A percentile compares a stretch with the other conserved stretches of the same genome.
Evolutionary conservation across 1,140 invertebrate species (phyloP).

Genomic region (Monomorium pharaonis): DNA sequence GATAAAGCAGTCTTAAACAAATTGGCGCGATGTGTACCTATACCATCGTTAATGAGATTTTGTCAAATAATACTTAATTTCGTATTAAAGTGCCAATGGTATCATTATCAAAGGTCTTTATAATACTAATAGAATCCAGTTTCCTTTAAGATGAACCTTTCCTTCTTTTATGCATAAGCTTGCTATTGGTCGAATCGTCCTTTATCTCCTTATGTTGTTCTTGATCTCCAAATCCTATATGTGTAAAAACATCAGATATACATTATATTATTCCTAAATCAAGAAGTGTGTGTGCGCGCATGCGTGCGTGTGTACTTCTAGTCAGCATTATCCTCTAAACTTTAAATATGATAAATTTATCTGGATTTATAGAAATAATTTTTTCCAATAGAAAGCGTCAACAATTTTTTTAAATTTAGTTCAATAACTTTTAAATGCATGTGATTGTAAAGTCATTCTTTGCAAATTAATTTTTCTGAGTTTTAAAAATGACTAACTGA

Average conservation of each 20-base stretch:
- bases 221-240: slow-evolving; percentile 48
- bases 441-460: background rate
- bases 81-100: slow-evolving; percentile 50
- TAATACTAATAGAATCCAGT: slow-evolving; percentile 8
- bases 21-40: slow-evolving; percentile 67
- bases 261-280: background rate
- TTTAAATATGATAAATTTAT: background rate
- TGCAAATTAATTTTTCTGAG: background rate
- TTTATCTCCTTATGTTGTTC: slow-evolving; percentile 51
- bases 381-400: background rate
- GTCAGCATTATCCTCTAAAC: background rate
- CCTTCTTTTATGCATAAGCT: slow-evolving; percentile 57
- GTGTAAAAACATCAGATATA: background rate
- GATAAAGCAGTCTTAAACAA: slow-evolving; percentile 79
- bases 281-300: too few relatives aligned
- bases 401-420: background rate
- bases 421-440: background rate
- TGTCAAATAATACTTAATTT: slow-evolving; percentile 77
- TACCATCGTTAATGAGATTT: slow-evolving; percentile 62
- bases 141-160: slow-evolving; percentile 60
- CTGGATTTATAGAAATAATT: background rate
- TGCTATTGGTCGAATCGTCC: slow-evolving; percentile 34
- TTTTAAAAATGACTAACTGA: background rate
- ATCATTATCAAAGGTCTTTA: slow-evolving; percentile 52
- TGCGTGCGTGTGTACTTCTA: too few relatives aligned